A percentile compares a stretch with the other conserved stretches of the same genome.
These are phyloP conservation scores for Tiliqua scincoides DNA, from an alignment of 2,113 vertebrate genomes.

Conservation along the genomic window DNA sequence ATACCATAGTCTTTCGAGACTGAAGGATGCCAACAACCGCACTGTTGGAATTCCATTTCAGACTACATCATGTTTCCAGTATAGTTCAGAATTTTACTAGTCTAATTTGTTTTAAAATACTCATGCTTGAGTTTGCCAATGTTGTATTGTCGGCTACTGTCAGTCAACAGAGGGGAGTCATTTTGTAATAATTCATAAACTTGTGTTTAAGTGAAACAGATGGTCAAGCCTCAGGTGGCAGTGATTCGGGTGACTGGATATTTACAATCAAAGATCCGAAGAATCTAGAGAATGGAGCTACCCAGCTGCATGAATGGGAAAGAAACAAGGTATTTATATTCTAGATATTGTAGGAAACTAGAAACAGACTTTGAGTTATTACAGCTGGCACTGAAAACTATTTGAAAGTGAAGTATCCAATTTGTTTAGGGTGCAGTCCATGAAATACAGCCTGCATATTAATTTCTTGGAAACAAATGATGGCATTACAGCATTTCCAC, in stretches of 20 bases:
- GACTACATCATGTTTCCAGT: neutral
- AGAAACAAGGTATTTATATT: slow-evolving; percentile 75
- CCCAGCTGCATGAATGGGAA: slow-evolving; percentile 77
- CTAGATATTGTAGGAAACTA: neutral
- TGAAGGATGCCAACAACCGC: too few species aligned
- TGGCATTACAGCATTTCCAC: neutral
- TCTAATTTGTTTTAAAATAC: neutral
- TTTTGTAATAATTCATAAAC: neutral
- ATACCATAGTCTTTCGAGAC: too few species aligned
- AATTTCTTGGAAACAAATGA: neutral
- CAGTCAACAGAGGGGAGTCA: neutral
- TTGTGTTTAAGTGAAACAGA: slow-evolving; percentile 82
- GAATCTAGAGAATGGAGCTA: slow-evolving; percentile 83
- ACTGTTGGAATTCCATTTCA: neutral
- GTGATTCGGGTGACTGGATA: slow-evolving; percentile 85
- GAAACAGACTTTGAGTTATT: neutral
- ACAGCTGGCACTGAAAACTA: neutral
- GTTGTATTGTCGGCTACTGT: neutral
- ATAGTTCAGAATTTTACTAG: neutral
- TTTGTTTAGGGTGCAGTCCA: neutral
- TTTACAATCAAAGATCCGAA: slow-evolving; percentile 90
- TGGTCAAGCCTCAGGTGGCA: slow-evolving; percentile 85
- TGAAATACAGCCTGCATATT: neutral
- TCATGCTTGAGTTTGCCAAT: neutral
- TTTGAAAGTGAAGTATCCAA: too few species aligned